Evolutionary conservation across 2,113 vertebrate species (phyloP), one percentile per base, ranked within the genome.

Genomic region (Tympanuchus pallidicinctus): DNA sequence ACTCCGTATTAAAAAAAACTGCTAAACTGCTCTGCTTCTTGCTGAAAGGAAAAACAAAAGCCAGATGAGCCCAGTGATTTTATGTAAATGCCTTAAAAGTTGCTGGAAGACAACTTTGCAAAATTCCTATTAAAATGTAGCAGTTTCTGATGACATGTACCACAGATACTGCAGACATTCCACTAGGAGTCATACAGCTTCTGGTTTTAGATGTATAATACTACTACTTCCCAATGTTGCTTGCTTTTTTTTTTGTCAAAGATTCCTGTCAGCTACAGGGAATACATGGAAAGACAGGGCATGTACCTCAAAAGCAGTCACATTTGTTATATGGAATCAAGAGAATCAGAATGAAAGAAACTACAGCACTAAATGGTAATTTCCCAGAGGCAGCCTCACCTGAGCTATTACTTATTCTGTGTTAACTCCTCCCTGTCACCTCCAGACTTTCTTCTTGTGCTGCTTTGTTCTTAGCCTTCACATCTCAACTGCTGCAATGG

Each of bases 41-140:
- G 47, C n/a, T 75, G 61, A 80, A 45, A 86, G 76, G 75, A 64
- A 70, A 83, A 86, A 38, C 13, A 61, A 40, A 54, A 93, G 60
- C 73, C 54, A 88, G 74, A 81, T 20, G 10, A 93, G 73, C 57
- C 36, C 10, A 6, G 50, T 70, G 22, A 42, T 13, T 48, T 70
- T 17, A 81, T 4, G n/a, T 30, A 86, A 88, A 86, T 16, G 45
- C 34, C n/a, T 83, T 47, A 61, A 91, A 95, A 88, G 64, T 45
- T 90, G 75, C 67, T 78, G 63, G 72, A 93, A 84, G 24, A 70
- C 47, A 69, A 64, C 61, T 95, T 95, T 3, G 6, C 47, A 89
- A 67, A 82, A 92, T 81, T 95, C 82, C 61, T 65, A 88, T 5
- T 65, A 89, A 90, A 83, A 93, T 77, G 25, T 13, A 54, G 22